Evolutionary conservation across 2,888 invertebrate genomes (phyloP).

Genomic region (Brenthis ino): DNA sequence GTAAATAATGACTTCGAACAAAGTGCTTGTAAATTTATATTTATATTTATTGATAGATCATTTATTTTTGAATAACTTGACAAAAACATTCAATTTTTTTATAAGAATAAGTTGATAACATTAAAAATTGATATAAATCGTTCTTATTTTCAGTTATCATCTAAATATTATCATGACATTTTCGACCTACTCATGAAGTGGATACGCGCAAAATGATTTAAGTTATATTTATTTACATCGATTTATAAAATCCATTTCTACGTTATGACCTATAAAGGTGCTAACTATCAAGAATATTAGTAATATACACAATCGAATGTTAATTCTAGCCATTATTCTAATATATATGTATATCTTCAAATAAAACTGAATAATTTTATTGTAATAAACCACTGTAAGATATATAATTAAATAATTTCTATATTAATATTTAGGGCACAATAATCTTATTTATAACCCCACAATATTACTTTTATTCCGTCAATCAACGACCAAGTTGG

Average conservation of each 20-base stretch:
- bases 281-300: constrained; percentile 6
- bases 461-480: background rate
- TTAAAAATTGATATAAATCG: no score
- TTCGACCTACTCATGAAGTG: background rate
- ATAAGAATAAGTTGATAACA: no score
- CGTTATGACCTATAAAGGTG: background rate
- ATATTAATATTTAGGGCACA: background rate
- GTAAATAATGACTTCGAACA: no score
- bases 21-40: no score
- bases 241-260: constrained; percentile 13
- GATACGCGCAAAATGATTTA: background rate
- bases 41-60: no score
- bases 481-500: background rate
- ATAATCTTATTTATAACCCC: background rate
- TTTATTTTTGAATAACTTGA: no score
- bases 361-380: background rate
- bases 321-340: background rate
- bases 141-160: no score
- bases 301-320: constrained; percentile 3
- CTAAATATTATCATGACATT: no score
- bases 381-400: background rate
- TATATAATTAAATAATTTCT: no score
- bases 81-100: no score
- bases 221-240: constrained; percentile 1
- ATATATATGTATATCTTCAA: background rate